Conservation (phyloP, 2,888 invertebrate genomes). For the Ceraclea dissimilis region DNA sequence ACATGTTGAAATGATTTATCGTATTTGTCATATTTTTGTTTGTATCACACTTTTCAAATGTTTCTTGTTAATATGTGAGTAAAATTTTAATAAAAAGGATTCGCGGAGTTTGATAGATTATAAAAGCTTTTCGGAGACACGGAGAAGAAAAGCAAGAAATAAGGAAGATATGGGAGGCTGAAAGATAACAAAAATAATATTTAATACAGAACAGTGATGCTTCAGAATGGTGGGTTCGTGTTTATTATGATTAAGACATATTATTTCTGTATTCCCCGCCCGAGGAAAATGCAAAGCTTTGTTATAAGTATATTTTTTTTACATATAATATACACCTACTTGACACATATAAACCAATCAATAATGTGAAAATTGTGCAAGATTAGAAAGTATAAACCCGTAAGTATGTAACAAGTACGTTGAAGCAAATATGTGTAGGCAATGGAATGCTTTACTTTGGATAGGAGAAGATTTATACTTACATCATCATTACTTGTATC, state of each 20-base stretch:
- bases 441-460: no score
- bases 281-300: not conserved
- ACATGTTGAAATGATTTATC: no score
- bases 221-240: not conserved
- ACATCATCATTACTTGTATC: no score
- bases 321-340: no score
- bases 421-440: no score
- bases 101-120: not conserved
- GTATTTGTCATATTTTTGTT: not conserved
- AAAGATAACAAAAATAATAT: not conserved
- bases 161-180: not conserved
- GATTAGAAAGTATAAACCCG: no score
- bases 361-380: no score
- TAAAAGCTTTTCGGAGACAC: constrained; percentile 1
- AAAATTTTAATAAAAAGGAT: constrained; percentile 2
- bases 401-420: no score
- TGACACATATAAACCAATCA: no score
- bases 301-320: no score
- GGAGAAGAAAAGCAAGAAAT: not conserved
- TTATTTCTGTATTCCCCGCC: not conserved
- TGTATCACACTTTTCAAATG: not conserved
- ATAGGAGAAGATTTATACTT: no score
- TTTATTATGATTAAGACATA: not conserved
- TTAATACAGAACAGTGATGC: not conserved
- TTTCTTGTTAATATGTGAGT: not conserved